Evolutionary conservation across 2,888 invertebrate species (phyloP).

Genomic region (Caenorhabditis sp.): DNA sequence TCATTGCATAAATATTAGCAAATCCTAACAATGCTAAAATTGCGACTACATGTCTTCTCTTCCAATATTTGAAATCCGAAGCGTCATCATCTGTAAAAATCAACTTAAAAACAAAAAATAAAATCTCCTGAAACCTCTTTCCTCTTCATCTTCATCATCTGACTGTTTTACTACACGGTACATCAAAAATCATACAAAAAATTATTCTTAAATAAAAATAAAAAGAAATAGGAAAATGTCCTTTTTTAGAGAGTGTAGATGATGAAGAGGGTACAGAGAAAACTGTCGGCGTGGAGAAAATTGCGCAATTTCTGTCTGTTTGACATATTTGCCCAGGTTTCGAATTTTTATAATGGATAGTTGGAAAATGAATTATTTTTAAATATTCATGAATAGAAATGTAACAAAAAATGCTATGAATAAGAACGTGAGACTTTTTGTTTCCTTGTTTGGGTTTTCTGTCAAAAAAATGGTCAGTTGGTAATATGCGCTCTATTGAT

Average conservation of each 20-base stretch:
- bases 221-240: not conserved
- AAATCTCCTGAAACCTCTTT: no score
- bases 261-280: not conserved
- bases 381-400: no score
- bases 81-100: constrained; percentile 32
- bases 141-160: constrained; percentile 17
- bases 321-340: not conserved
- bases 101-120: no score
- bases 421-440: no score
- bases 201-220: not conserved
- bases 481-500: no score
- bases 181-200: constrained; percentile 11
- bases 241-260: not conserved
- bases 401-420: no score
- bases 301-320: not conserved
- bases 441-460: no score
- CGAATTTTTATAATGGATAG: not conserved
- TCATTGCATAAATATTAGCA: constrained; percentile 72
- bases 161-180: constrained; percentile 33
- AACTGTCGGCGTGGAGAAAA: not conserved
- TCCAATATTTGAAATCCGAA: constrained; percentile 26
- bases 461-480: no score
- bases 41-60: constrained; percentile 72
- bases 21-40: constrained; percentile 74
- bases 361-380: no score